Evolutionary conservation across 2,113 vertebrate species (phyloP), one percentile per base, ranked within the genome.

Genomic region (Trichomycterus rosablanca): DNA sequence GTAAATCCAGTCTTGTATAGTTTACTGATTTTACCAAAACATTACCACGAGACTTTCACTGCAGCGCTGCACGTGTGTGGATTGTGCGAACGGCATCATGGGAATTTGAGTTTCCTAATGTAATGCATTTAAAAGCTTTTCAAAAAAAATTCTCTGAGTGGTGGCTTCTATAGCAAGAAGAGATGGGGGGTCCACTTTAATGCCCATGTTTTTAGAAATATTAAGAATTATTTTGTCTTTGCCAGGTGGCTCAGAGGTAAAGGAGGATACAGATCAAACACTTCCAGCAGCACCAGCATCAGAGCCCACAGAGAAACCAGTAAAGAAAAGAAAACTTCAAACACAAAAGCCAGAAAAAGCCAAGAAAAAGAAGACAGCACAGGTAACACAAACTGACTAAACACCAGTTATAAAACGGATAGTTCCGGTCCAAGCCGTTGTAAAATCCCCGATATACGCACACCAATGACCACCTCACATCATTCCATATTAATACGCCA

Each of bases 291-390:
- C 39, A 76, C 7, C 18, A 73, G 34, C 39, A 76, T 59, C 69
- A 73, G 28, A 48, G 23, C 58, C 56, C 3, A 43, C 59, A 30
- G 53, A 52, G 3, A 72, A 76, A 61, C 32, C 66, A 51, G 48
- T 59, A 14, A 85, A 83, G 59, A 82, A 75, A 77, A 84, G 81
- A 67, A 87, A 81, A 66, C 59, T 15, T 30, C 42, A 55, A 24
- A 37, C 74, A 4, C 78, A 77, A 61, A 73, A 66, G 40, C 50
- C 46, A 3, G 49, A 14, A 0, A 67, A 78, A 5, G 71, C 71
- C 4, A 82, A 83, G 73, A 88, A 28, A 58, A 87, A 59, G 71
- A 80, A 81, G 48, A 83, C 73, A 59, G 81, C 81, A 35, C 19
- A 52, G 26, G 48, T 66, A 49, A 63, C 8, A 16, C 18, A 44